Conservation (phyloP, 2,797 vertebrate genomes). For the Neostethus bicornis region DNA sequence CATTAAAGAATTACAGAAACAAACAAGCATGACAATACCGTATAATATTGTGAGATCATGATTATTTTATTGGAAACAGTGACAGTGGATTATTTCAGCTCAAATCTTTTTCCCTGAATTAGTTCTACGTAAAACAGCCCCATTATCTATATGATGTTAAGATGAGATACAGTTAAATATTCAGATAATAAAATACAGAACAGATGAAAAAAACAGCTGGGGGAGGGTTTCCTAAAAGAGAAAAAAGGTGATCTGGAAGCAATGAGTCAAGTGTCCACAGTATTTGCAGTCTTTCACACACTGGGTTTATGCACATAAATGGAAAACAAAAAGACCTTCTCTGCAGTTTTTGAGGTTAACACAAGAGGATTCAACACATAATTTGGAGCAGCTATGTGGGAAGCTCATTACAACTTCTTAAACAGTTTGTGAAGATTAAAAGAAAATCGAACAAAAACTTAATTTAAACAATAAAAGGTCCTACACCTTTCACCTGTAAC, state of each 20-base stretch:
- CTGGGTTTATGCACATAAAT: neutral
- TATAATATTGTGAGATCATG: conserved; percentile 25
- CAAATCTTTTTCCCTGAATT: conserved; percentile 77
- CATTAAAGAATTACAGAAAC: no score
- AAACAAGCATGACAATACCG: no score
- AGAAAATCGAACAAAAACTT: conserved; percentile 46
- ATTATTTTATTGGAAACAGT: conserved; percentile 75
- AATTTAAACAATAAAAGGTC: conserved; percentile 38
- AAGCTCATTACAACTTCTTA: conserved; percentile 27
- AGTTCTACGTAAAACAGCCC: conserved; percentile 68
- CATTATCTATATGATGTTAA: conserved; percentile 66
- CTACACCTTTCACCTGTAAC: no score
- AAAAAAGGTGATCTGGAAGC: neutral
- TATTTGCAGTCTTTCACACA: neutral
- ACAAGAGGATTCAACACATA: neutral
- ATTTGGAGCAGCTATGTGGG: conserved; percentile 26
- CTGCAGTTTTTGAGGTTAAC: neutral
- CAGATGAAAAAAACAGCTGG: neutral
- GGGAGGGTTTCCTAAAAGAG: conserved; percentile 25
- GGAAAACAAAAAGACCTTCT: neutral
- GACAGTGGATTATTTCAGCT: conserved; percentile 67
- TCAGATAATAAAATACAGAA: conserved; percentile 68
- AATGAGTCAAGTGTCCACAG: conserved; percentile 9
- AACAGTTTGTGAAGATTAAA: conserved; percentile 10
- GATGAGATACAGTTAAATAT: conserved; percentile 72